phyloP scores from a whole-genome alignment of 2,797 vertebrate species.

The Graptemys geographica region DNA sequence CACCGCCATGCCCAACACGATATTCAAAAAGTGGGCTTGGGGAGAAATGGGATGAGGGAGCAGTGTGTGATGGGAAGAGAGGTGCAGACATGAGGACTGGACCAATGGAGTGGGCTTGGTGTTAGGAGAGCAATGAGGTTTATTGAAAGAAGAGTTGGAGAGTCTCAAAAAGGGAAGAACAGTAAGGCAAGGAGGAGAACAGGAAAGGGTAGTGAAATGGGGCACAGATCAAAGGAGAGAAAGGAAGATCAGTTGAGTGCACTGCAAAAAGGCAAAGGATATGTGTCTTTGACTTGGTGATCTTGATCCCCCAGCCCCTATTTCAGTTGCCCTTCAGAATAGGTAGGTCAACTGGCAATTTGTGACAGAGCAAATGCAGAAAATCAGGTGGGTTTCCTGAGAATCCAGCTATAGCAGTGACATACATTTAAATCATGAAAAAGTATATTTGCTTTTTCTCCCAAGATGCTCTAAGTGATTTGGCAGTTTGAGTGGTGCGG shows the following conservation, averaged over 20 bases:
- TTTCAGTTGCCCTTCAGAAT: not conserved
- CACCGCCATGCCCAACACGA: accelerated
- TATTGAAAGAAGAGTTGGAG: not conserved
- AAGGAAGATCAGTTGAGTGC: not conserved
- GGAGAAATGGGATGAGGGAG: not conserved
- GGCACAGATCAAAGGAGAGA: not conserved
- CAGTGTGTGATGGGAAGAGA: not conserved
- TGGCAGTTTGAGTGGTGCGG: constrained; percentile 78
- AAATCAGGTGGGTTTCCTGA: constrained; percentile 34
- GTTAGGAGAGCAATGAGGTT: not conserved
- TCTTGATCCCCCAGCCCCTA: not conserved
- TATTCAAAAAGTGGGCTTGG: not conserved
- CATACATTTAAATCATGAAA: constrained; percentile 42
- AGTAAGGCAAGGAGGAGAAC: not conserved
- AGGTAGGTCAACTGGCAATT: constrained; percentile 43
- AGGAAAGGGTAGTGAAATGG: not conserved
- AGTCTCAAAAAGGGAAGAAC: not conserved
- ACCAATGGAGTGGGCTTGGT: accelerated
- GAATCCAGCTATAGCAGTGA: not conserved
- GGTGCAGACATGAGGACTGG: not conserved
- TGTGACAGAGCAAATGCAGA: constrained; percentile 19
- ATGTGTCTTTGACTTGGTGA: not conserved
- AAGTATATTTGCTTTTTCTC: constrained; percentile 81
- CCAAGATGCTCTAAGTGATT: constrained; percentile 79
- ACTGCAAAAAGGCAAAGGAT: not conserved